Base-by-base conservation (phyloP, 2,113 vertebrate genomes). In the Nycticebus coucang region DNA sequence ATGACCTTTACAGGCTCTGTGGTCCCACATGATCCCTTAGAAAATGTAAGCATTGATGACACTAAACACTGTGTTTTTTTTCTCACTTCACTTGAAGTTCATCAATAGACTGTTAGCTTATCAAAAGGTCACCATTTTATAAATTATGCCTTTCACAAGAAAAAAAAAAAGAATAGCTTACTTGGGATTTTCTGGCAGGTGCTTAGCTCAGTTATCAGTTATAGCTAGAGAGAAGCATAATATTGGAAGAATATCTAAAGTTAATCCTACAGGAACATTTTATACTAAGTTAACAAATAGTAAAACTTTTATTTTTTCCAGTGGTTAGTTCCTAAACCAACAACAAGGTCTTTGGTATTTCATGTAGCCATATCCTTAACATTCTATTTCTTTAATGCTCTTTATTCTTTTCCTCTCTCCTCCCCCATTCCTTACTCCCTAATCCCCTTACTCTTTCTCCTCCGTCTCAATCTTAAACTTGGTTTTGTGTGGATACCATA, bases 41-140 rank as follows among this genome's bases (percentile, higher is more conserved):
- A 89, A 98, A 97, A 97, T 87, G 85, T 92, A 98, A 98, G 95
- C 74, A 97, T 88, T 96, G 85, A 24, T n/a, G 84, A 98, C 87
- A 97, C 69, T 80, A 74, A 94, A 93, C 80, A 95, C 82, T 64
- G 62, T 64, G 62, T 96, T 97, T 94, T 50, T 50, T 94, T 96
- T 74, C 84, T 78, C 75, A 95, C 87, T 93, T 97, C 94, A 90
- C 92, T 97, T 97, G 96, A 98, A 98, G 97, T 98, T 98, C 97
- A 98, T 98, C 97, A 98, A 97, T 97, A 97, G 92, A 97, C 84
- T 95, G 97, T 97, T 64, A 50, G 96, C 95, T 96, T 97, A 95
- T 91, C 89, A 86, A 98, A 98, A 98, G 98, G 98, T 98, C 97
- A 98, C 19, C 80, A 91, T 97, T 98, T 97, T 97, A 97, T 93